These are phyloP conservation scores for Druceiella hillmani DNA, from an alignment of 2,888 invertebrate species.

Conservation along the genomic window DNA sequence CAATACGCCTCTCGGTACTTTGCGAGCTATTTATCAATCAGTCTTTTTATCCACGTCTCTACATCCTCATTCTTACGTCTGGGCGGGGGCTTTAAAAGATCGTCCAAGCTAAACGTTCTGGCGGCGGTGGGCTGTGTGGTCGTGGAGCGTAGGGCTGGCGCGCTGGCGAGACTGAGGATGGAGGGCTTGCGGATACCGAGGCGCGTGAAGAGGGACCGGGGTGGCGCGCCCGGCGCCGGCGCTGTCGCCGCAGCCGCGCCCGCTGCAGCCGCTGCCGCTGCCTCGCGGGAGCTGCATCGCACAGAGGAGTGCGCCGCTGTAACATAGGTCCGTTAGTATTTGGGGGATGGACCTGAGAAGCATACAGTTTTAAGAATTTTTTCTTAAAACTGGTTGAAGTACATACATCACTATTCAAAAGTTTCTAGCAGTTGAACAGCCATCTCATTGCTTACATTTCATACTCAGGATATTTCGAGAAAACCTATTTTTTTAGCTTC, in stretches of 20 bases:
- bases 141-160: constrained; percentile 69
- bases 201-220: constrained; percentile 71
- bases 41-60: too few relatives aligned
- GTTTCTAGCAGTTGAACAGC: too few relatives aligned
- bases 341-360: too few relatives aligned
- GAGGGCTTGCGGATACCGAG: constrained; percentile 86
- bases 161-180: constrained; percentile 73
- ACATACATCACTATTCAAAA: too few relatives aligned
- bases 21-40: too few relatives aligned
- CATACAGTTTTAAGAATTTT: not conserved
- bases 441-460: too few relatives aligned
- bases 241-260: constrained; percentile 38
- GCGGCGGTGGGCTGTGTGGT: constrained; percentile 62
- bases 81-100: constrained; percentile 78
- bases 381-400: too few relatives aligned
- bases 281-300: constrained; percentile 43
- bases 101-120: constrained; percentile 84
- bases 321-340: too few relatives aligned
- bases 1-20: too few relatives aligned
- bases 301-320: constrained; percentile 42
- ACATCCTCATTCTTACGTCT: constrained; percentile 76
- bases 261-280: constrained; percentile 34
- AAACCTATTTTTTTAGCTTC: too few relatives aligned
- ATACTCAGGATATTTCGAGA: too few relatives aligned
- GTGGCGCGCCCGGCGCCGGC: constrained; percentile 41